Evolutionary conservation across 2,888 invertebrate genomes (phyloP).

Genomic region (Lasioglossum lativentre): DNA sequence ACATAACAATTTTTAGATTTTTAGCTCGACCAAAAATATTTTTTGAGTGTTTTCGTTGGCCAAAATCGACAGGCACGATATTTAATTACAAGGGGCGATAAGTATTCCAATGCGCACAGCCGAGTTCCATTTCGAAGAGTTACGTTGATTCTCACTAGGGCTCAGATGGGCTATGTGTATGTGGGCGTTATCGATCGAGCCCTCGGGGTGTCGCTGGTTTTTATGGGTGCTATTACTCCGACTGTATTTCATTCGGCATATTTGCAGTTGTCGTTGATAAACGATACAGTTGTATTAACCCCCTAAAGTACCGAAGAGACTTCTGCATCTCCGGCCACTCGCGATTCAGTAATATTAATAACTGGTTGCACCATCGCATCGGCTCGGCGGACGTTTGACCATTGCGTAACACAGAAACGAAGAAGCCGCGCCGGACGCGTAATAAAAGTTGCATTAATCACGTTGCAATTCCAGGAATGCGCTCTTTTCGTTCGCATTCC

Average conservation of each 20-base stretch:
- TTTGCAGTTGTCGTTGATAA: slow-evolving; percentile 80
- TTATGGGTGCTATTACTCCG: slow-evolving; percentile 74
- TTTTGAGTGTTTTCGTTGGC: neutral
- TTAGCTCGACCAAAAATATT: too few relatives aligned
- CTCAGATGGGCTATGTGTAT: slow-evolving; percentile 53
- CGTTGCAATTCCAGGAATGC: neutral
- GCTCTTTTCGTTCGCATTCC: neutral
- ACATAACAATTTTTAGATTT: too few relatives aligned
- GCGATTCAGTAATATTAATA: slow-evolving; percentile 65
- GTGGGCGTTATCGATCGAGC: slow-evolving; percentile 80
- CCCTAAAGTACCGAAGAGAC: slow-evolving; percentile 55
- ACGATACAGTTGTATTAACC: slow-evolving; percentile 77
- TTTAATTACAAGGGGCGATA: slow-evolving; percentile 56
- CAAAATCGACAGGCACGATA: slow-evolving; percentile 25
- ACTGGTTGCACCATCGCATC: slow-evolving; percentile 58
- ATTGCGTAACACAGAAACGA: slow-evolving; percentile 62
- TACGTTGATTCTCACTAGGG: slow-evolving; percentile 56
- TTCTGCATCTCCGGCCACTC: slow-evolving; percentile 34
- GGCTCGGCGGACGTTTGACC: slow-evolving; percentile 48
- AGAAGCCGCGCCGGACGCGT: slow-evolving; percentile 21
- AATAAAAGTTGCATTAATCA: slow-evolving; percentile 22
- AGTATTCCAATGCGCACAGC: slow-evolving; percentile 31
- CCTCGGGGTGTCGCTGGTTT: slow-evolving; percentile 75
- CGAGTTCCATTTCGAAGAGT: slow-evolving; percentile 49
- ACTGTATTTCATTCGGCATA: slow-evolving; percentile 78